Percentiles rank a stretch among this genome's conserved stretches.
These are phyloP conservation scores for Platycheirus rosarum DNA, from an alignment of 2,888 invertebrate species.

Conservation along the genomic window DNA sequence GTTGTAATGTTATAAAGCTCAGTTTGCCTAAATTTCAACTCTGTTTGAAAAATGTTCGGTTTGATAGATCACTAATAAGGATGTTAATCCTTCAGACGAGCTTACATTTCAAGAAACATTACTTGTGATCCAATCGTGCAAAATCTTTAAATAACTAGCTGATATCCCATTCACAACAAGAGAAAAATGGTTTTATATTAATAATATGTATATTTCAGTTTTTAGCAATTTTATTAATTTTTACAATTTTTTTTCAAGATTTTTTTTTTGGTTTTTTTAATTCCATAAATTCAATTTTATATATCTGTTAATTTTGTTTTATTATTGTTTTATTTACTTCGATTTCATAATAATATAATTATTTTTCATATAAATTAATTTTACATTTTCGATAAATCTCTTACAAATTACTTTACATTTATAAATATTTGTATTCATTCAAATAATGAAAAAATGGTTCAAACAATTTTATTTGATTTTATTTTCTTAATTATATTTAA, in stretches of 20 bases:
- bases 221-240: constrained; percentile 53
- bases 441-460: constrained; percentile 47
- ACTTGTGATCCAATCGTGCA: no score
- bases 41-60: no score
- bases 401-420: constrained; percentile 60
- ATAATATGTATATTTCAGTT: constrained; percentile 62
- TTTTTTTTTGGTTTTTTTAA: constrained; percentile 7
- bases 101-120: no score
- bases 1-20: no score
- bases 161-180: no score
- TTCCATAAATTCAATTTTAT: constrained; percentile 36
- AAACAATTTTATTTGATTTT: constrained; percentile 20
- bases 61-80: no score
- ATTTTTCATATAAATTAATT: constrained; percentile 53
- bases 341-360: constrained; percentile 30
- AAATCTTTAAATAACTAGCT: no score
- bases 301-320: constrained; percentile 17
- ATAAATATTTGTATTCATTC: constrained; percentile 58
- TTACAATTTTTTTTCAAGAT: constrained; percentile 40
- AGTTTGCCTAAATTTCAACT: no score
- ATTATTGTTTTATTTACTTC: constrained; percentile 41
- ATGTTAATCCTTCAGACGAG: no score
- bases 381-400: constrained; percentile 36
- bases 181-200: constrained; percentile 14
- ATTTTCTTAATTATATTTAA: constrained; percentile 2